Percentiles rank a stretch among this genome's conserved stretches.
These are phyloP conservation scores for Hoplostethus mediterraneus DNA, from an alignment of 2,797 vertebrate genomes.

Conservation along the genomic window DNA sequence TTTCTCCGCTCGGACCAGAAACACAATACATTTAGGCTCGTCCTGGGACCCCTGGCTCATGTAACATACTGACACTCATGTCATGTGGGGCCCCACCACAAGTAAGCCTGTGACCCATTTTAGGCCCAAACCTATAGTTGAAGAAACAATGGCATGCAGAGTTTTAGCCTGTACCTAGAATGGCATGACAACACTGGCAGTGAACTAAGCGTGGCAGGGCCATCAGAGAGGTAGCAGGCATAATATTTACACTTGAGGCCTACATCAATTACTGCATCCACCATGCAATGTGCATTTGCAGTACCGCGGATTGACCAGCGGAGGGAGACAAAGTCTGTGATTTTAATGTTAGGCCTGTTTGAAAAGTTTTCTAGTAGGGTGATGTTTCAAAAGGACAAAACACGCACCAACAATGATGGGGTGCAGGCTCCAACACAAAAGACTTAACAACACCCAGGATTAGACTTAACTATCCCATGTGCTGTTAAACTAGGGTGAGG, in stretches of 20 bases:
- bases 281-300: constrained; percentile 13
- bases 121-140: not conserved
- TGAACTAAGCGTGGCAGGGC: not conserved
- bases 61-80: not conserved
- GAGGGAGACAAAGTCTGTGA: constrained; percentile 67
- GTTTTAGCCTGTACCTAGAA: not conserved
- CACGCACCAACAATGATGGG: not conserved
- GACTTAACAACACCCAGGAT: not conserved
- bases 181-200: not conserved
- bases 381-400: constrained; percentile 12
- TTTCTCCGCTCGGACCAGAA: not conserved
- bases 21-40: not conserved
- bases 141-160: not conserved
- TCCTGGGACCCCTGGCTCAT: not conserved
- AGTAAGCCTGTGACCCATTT: not conserved
- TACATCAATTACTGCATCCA: not conserved
- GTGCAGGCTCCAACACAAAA: not conserved
- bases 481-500: not conserved
- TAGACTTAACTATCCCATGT: not conserved
- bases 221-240: not conserved
- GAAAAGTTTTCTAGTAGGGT: constrained; percentile 42
- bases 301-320: constrained; percentile 49
- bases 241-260: not conserved
- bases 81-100: not conserved
- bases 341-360: not conserved